A percentile compares a stretch with the other conserved stretches of the same genome.
Conservation (phyloP, 1,140 invertebrate genomes). For the Gryon sp. region DNA sequence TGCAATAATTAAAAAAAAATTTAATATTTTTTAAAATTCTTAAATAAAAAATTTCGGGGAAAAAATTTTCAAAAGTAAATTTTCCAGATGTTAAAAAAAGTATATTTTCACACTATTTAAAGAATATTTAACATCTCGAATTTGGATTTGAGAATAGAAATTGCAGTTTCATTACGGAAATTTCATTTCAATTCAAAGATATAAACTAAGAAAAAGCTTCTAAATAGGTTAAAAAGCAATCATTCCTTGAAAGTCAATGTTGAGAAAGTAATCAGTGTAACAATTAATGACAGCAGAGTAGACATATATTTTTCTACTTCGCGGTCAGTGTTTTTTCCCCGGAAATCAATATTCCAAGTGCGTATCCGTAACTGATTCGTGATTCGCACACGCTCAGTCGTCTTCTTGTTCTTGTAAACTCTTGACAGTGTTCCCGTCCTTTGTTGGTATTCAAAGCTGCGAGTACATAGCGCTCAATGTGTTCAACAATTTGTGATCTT, state of each 20-base stretch:
- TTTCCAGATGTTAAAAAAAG: too few species aligned
- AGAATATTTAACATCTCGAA: too few species aligned
- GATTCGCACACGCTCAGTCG: constrained; percentile 29
- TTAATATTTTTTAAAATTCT: too few species aligned
- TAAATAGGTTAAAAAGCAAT: neutral
- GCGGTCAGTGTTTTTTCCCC: constrained; percentile 24
- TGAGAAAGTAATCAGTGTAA: constrained; percentile 1
- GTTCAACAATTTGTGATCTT: neutral
- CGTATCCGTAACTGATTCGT: constrained; percentile 33
- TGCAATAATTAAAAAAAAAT: too few species aligned
- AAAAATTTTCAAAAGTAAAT: too few species aligned
- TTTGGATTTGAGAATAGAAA: too few species aligned
- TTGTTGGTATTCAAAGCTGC: constrained; percentile 5
- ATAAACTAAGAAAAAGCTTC: neutral
- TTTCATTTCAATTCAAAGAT: neutral
- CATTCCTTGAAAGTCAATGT: neutral
- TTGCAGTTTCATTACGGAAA: too few species aligned
- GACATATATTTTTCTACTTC: neutral
- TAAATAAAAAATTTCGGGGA: too few species aligned
- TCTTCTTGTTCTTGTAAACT: constrained; percentile 28
- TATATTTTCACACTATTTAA: too few species aligned
- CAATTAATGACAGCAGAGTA: neutral
- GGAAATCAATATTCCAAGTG: constrained; percentile 18
- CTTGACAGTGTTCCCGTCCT: constrained; percentile 3
- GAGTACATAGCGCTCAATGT: constrained; percentile 2